Conservation (phyloP, 1,140 invertebrate genomes). For the Ostrea edulis region DNA sequence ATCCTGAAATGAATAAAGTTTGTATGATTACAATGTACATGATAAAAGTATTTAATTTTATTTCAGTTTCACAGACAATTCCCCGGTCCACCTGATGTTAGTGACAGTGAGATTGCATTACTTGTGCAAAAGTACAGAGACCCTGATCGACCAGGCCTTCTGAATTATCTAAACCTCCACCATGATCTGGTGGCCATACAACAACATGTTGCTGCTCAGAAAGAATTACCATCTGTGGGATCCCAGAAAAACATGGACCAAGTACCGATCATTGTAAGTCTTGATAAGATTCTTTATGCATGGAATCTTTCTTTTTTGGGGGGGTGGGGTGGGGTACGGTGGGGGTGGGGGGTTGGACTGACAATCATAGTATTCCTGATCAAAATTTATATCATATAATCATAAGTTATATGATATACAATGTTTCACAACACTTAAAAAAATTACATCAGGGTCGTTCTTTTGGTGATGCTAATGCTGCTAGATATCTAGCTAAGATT, state of each 20-base stretch:
- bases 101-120: slow-evolving; percentile 73
- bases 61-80: slow-evolving; percentile 78
- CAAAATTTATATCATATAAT: too few relatives aligned
- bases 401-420: too few relatives aligned
- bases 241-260: slow-evolving; percentile 64
- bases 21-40: too few relatives aligned
- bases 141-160: slow-evolving; percentile 71
- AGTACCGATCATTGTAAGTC: slow-evolving; percentile 65
- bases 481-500: too few relatives aligned
- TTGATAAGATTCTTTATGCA: neutral
- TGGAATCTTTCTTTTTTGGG: too few relatives aligned
- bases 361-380: too few relatives aligned
- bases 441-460: too few relatives aligned
- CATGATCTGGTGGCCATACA: slow-evolving; percentile 76
- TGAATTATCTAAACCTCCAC: slow-evolving; percentile 79
- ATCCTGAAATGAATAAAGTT: too few relatives aligned
- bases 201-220: slow-evolving; percentile 61
- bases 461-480: too few relatives aligned
- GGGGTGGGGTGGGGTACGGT: too few relatives aligned
- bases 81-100: slow-evolving; percentile 75
- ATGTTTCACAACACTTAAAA: too few relatives aligned
- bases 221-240: slow-evolving; percentile 47
- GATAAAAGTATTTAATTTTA: neutral
- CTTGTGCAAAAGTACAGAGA: slow-evolving; percentile 77
- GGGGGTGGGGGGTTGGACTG: too few relatives aligned